Conservation (phyloP, 2,888 invertebrate genomes). For the Callyntrura sp. region DNA sequence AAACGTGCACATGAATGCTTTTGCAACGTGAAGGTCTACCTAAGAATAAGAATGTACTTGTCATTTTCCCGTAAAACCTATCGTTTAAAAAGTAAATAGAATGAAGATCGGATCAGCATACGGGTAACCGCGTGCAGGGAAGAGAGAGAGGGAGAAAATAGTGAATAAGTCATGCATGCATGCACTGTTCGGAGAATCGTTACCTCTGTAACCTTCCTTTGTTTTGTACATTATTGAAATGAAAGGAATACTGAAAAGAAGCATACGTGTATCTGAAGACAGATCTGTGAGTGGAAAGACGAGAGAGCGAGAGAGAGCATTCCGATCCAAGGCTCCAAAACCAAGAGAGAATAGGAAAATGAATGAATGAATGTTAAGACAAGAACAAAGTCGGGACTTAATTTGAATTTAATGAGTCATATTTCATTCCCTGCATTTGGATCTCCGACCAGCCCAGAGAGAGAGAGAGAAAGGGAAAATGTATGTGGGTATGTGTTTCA, state of each 20-base stretch:
- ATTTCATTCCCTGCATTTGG: constrained; percentile 72
- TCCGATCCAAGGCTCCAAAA: not conserved
- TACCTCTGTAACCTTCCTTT: too few relatives aligned
- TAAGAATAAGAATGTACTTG: not conserved
- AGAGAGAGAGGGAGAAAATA: too few relatives aligned
- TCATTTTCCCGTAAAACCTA: not conserved
- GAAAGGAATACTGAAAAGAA: constrained; percentile 2
- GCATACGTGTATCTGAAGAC: not conserved
- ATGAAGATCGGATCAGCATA: not conserved
- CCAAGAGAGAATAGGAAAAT: constrained; percentile 38
- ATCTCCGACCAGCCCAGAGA: constrained; percentile 22
- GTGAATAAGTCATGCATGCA: not conserved
- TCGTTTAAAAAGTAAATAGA: not conserved
- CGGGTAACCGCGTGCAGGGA: not conserved
- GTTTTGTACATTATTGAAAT: constrained; percentile 14
- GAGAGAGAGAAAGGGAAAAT: constrained; percentile 24
- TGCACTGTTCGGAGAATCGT: too few relatives aligned
- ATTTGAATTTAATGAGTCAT: constrained; percentile 81
- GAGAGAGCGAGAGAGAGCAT: too few relatives aligned
- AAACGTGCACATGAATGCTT: not conserved
- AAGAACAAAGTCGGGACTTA: constrained; percentile 76
- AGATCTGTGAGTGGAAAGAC: constrained; percentile 16
- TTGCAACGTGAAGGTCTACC: not conserved
- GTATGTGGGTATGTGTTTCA: constrained; percentile 4
- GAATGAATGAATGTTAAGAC: constrained; percentile 73